phyloP scores from a whole-genome alignment of 2,888 invertebrate genomes.

The Hymenopus coronatus region DNA sequence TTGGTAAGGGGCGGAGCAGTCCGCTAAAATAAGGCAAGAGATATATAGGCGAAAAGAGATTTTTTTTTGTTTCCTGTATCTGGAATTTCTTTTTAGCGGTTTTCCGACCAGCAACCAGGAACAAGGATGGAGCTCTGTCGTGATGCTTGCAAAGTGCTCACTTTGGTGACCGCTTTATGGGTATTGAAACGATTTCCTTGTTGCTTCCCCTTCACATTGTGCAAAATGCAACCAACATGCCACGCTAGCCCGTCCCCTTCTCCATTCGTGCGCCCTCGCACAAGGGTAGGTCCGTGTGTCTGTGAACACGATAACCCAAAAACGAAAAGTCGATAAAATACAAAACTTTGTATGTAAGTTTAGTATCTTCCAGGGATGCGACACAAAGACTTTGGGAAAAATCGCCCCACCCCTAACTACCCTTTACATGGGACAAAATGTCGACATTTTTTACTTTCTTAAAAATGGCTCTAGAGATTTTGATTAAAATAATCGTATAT shows the following conservation, averaged over 20 bases:
- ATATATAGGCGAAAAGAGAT: background rate
- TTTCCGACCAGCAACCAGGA: background rate
- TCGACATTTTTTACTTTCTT: too few species aligned
- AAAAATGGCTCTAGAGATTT: too few species aligned
- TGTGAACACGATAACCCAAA: too few species aligned
- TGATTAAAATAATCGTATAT: too few species aligned
- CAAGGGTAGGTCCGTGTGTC: too few species aligned
- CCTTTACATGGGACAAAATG: too few species aligned
- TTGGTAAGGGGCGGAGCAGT: background rate
- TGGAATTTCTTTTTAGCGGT: background rate
- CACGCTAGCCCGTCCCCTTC: background rate
- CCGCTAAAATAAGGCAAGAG: background rate
- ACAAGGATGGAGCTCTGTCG: background rate
- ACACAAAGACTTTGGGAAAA: too few species aligned
- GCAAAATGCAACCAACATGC: background rate
- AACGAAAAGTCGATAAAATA: too few species aligned
- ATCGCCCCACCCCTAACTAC: too few species aligned
- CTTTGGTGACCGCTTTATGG: background rate
- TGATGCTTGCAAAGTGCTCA: background rate
- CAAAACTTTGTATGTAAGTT: too few species aligned
- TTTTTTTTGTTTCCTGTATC: background rate
- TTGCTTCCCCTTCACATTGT: background rate
- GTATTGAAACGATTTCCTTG: background rate
- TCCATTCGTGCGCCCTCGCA: background rate
- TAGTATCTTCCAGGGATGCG: too few species aligned